These are phyloP conservation scores for Therioaphis trifolii DNA, from an alignment of 2,888 invertebrate genomes.

Conservation along the genomic window DNA sequence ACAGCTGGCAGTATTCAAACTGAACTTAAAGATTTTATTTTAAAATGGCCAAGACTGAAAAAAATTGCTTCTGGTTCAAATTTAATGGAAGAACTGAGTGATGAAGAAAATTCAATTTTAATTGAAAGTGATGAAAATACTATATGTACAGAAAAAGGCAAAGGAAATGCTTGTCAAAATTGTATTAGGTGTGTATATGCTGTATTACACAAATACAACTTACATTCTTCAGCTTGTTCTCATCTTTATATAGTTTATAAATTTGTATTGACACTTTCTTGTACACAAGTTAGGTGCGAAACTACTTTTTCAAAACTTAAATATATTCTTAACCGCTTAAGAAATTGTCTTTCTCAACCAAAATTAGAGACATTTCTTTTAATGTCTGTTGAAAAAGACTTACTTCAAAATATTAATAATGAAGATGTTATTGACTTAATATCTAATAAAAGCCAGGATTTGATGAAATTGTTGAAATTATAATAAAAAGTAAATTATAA, in stretches of 20 bases:
- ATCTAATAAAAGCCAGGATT: neutral
- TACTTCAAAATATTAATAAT: neutral
- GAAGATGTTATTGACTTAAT: neutral
- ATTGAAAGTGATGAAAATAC: slow-evolving; percentile 21
- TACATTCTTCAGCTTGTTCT: slow-evolving; percentile 4
- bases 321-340: slow-evolving; percentile 51
- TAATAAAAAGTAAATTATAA: no score
- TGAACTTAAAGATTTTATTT: slow-evolving; percentile 20
- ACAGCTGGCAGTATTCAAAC: slow-evolving; percentile 8
- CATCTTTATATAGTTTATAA: slow-evolving; percentile 44
- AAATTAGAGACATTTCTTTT: slow-evolving; percentile 11
- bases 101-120: neutral
- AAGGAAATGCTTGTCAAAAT: slow-evolving; percentile 23
- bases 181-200: slow-evolving; percentile 3
- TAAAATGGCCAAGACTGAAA: slow-evolving; percentile 22
- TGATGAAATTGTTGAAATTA: neutral
- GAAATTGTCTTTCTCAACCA: slow-evolving; percentile 10
- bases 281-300: slow-evolving; percentile 63
- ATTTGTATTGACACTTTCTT: slow-evolving; percentile 62
- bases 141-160: slow-evolving; percentile 11
- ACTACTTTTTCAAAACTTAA: slow-evolving; percentile 63
- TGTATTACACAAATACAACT: slow-evolving; percentile 18
- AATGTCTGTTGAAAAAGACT: neutral
- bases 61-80: slow-evolving; percentile 19
- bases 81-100: neutral